Percentiles rank a stretch among this genome's conserved stretches.
phyloP scores from a whole-genome alignment of 2,797 vertebrate genomes.

The Remorina albescens region DNA sequence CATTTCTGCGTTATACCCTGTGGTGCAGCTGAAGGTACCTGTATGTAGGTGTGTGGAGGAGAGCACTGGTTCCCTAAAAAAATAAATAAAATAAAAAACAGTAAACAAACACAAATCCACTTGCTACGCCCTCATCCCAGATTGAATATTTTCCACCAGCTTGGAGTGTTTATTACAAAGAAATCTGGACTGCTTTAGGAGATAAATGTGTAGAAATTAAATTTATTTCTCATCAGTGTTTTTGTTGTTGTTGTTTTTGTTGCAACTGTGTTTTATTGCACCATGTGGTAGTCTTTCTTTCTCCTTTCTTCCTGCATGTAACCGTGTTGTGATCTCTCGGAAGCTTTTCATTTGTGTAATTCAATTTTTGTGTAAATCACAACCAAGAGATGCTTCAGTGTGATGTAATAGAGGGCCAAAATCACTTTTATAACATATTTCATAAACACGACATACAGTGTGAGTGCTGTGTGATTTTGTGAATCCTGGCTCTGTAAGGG shows the following conservation, averaged over 20 bases:
- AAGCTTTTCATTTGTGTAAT: background rate
- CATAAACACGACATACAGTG: too few relatives aligned
- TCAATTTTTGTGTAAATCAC: background rate
- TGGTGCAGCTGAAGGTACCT: conserved; percentile 28
- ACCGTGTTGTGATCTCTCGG: background rate
- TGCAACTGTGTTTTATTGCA: too few relatives aligned
- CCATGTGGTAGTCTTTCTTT: too few relatives aligned
- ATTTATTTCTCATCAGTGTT: background rate
- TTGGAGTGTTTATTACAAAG: background rate
- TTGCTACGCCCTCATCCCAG: conserved; percentile 13
- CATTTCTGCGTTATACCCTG: conserved; percentile 29
- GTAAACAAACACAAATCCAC: background rate
- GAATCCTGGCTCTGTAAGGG: too few relatives aligned
- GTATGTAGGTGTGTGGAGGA: conserved; percentile 18
- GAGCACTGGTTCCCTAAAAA: background rate
- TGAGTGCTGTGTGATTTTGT: too few relatives aligned
- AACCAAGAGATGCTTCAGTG: background rate
- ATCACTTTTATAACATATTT: too few relatives aligned
- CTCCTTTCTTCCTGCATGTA: background rate
- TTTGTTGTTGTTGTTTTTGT: too few relatives aligned
- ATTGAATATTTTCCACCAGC: background rate
- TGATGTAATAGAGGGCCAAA: background rate
- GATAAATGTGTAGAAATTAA: background rate
- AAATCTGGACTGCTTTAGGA: too few relatives aligned
- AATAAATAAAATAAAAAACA: too few relatives aligned